Evolutionary conservation across 2,113 vertebrate species (phyloP), one percentile per base, ranked within the genome.

Genomic region (Cheilinus undulatus): DNA sequence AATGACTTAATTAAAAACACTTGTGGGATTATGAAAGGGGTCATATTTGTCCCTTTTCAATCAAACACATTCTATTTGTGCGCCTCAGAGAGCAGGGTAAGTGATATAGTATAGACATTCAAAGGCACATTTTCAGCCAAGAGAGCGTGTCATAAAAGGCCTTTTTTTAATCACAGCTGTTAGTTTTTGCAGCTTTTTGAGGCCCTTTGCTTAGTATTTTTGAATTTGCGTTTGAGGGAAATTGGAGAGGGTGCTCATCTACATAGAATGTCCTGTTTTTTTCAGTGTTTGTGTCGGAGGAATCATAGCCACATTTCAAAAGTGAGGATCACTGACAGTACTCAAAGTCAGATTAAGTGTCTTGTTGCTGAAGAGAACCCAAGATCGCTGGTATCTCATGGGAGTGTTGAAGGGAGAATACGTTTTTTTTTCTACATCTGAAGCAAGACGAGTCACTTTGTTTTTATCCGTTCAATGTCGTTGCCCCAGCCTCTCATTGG

Each of bases 1-100:
- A 92, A 92, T 89, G 83, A 83, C 83, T 91, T 91, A 88, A 92
- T 92, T 89, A 92, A 91, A 91, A 90, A 70, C 74, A 83, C 76
- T 87, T 72, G 63, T 81, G 89, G 71, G 79, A 88, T 53, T 87
- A 66, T 82, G 58, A 76, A 88, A 79, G 34, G 76, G 84, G 76
- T 88, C 82, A 89, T 78, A 77, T 88, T 86, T 86, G 81, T 89
- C 80, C 84, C 86, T 86, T 70, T 91, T 90, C 83, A 93, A 90
- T 88, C 76, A 78, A 70, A 81, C 20, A 68, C 48, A 42, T 67
- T 76, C 28, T 73, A 71, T 71, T 65, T 75, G 56, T 66, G 78
- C 52, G 51, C 65, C 63, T 56, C 40, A 3, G 73, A 82, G 80
- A 77, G 58, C 49, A 61, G 28, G 22, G 28, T 48, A 83, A 61